A percentile compares a stretch with the other conserved stretches of the same genome.
Evolutionary conservation across 2,113 vertebrate genomes (phyloP).

Genomic region (Serilophus lunatus): DNA sequence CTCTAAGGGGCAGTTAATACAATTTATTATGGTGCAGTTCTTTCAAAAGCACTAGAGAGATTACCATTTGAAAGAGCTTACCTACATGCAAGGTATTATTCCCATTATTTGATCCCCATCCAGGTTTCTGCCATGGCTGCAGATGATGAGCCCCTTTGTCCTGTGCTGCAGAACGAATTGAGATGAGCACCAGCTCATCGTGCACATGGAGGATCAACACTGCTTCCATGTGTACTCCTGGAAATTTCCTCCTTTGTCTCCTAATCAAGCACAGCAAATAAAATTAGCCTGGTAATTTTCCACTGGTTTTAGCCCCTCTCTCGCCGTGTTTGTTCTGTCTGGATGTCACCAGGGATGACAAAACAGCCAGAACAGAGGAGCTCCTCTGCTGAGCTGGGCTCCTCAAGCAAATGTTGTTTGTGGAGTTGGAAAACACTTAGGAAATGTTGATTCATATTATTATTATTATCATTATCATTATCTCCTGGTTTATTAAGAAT

Average conservation of each 20-base stretch:
- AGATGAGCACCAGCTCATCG: background rate
- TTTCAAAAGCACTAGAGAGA: background rate
- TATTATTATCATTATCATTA: too few species aligned
- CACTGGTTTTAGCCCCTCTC: background rate
- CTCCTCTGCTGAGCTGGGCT: background rate
- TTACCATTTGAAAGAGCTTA: background rate
- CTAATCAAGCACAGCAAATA: background rate
- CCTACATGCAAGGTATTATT: background rate
- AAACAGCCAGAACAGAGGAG: background rate
- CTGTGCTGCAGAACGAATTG: background rate
- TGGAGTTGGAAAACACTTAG: background rate
- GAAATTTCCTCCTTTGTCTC: background rate
- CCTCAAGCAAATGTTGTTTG: background rate
- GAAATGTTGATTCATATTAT: background rate
- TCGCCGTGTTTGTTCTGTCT: background rate
- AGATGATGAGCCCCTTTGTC: background rate
- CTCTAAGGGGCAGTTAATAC: background rate
- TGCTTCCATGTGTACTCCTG: background rate
- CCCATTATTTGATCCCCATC: background rate
- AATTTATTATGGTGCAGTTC: background rate
- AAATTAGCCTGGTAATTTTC: constrained; percentile 2
- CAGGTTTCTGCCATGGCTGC: background rate
- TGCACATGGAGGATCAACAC: background rate
- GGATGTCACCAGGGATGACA: background rate
- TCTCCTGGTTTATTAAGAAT: background rate